phyloP scores from a whole-genome alignment of 2,113 vertebrate species.

The Neodontobutis hainanensis region DNA sequence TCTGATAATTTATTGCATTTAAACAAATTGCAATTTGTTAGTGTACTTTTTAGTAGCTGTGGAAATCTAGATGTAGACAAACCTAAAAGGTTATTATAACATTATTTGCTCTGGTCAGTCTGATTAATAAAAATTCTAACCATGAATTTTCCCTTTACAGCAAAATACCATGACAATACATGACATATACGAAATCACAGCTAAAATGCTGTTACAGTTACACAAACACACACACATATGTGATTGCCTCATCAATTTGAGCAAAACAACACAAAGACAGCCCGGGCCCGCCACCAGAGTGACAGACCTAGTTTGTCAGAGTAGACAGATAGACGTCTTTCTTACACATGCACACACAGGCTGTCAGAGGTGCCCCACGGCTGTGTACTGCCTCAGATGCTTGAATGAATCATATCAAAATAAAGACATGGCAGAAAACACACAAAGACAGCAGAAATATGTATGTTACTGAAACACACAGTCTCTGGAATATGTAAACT shows the following conservation, averaged over 20 bases:
- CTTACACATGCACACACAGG: conserved; percentile 21
- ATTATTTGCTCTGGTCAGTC: too few species aligned
- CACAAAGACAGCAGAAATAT: conserved; percentile 49
- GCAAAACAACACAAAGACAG: conserved; percentile 53
- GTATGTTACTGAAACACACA: conserved; percentile 39
- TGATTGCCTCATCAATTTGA: conserved; percentile 58
- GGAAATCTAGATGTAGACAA: too few species aligned
- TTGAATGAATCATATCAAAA: conserved; percentile 68
- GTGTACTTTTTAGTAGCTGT: too few species aligned
- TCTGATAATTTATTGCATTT: too few species aligned
- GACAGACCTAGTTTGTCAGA: conserved; percentile 69
- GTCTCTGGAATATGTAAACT: conserved; percentile 7
- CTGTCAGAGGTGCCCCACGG: conserved; percentile 60
- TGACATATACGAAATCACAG: conserved; percentile 1
- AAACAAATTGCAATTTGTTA: too few species aligned
- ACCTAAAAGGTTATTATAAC: too few species aligned
- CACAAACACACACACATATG: conserved; percentile 10
- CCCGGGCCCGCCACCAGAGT: conserved; percentile 34
- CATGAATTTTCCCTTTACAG: conserved; percentile 6
- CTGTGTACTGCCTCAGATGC: conserved; percentile 64
- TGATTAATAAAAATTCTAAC: too few species aligned
- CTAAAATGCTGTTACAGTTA: conserved; percentile 2
- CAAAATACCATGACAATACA: neutral
- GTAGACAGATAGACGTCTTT: conserved; percentile 53
- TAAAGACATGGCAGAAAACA: conserved; percentile 53